Percentiles rank a stretch among this genome's conserved stretches.
Evolutionary conservation across 2,888 invertebrate species (phyloP).

Genomic region (Lepidocyrtoides sp.): DNA sequence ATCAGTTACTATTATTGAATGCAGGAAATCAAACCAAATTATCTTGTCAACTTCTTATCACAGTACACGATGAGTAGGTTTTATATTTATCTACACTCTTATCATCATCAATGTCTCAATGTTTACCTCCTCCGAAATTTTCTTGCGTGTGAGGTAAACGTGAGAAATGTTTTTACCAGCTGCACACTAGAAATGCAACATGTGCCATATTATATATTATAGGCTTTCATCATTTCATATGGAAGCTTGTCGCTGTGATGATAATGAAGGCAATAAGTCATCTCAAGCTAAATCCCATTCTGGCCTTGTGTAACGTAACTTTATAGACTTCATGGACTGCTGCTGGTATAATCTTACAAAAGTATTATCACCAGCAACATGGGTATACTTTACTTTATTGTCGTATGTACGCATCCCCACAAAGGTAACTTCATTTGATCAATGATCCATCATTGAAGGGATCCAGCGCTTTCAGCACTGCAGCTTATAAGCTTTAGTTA

Average conservation of each 20-base stretch:
- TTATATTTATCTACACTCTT: background rate
- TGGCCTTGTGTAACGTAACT: background rate
- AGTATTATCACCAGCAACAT: background rate
- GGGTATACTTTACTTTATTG: too few species aligned
- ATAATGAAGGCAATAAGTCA: slow-evolving; percentile 43
- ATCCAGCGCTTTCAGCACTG: background rate
- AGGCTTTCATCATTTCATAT: background rate
- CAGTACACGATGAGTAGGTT: too few species aligned
- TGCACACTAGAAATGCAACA: slow-evolving; percentile 41
- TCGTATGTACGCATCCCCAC: too few species aligned
- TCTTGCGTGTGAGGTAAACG: too few species aligned
- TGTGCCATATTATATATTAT: background rate
- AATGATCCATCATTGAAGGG: slow-evolving; percentile 63
- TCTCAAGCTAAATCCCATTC: background rate
- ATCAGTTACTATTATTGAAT: background rate
- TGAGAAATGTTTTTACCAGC: background rate
- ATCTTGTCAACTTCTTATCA: background rate
- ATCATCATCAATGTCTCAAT: too few species aligned
- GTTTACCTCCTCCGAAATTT: too few species aligned
- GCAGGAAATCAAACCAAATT: background rate
- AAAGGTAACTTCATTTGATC: slow-evolving; percentile 30
- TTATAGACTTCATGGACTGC: background rate
- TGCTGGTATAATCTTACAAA: too few species aligned
- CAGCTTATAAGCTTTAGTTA: slow-evolving; percentile 46
- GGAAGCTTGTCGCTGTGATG: slow-evolving; percentile 1